These are phyloP conservation scores for Scaptomyza hsui DNA, from an alignment of 1,140 invertebrate genomes.

Conservation along the genomic window DNA sequence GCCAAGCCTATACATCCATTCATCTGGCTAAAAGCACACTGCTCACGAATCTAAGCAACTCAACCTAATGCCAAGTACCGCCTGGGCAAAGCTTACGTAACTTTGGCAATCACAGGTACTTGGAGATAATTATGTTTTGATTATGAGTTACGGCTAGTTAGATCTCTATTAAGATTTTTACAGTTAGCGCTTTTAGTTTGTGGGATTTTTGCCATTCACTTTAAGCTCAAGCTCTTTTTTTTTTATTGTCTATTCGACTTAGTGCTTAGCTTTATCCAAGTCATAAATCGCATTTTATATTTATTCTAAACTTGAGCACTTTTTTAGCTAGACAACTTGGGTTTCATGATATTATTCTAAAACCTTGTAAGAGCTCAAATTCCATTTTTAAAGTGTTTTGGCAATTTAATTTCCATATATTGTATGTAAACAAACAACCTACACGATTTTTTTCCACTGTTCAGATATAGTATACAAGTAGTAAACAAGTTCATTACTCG, in stretches of 20 bases:
- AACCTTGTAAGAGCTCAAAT: neutral
- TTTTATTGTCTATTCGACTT: too few relatives aligned
- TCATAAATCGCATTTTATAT: too few relatives aligned
- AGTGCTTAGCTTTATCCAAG: neutral
- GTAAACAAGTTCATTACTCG: neutral
- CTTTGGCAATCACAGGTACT: neutral
- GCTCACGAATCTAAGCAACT: neutral
- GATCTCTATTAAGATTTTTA: neutral
- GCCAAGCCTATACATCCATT: neutral
- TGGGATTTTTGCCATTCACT: neutral
- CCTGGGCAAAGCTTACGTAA: constrained; percentile 6
- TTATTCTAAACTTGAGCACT: too few relatives aligned
- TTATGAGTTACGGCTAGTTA: neutral
- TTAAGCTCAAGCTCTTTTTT: neutral
- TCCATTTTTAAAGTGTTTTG: neutral
- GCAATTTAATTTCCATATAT: neutral
- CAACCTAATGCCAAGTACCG: neutral
- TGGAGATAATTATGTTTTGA: constrained; percentile 9
- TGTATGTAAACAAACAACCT: neutral
- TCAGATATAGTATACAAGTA: neutral
- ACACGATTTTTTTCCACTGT: neutral
- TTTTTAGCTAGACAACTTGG: too few relatives aligned
- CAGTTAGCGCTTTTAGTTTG: neutral
- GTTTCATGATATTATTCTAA: too few relatives aligned
- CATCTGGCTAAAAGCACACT: neutral